These are phyloP conservation scores for Formica exsecta DNA, from an alignment of 1,140 invertebrate species.

Conservation along the genomic window DNA sequence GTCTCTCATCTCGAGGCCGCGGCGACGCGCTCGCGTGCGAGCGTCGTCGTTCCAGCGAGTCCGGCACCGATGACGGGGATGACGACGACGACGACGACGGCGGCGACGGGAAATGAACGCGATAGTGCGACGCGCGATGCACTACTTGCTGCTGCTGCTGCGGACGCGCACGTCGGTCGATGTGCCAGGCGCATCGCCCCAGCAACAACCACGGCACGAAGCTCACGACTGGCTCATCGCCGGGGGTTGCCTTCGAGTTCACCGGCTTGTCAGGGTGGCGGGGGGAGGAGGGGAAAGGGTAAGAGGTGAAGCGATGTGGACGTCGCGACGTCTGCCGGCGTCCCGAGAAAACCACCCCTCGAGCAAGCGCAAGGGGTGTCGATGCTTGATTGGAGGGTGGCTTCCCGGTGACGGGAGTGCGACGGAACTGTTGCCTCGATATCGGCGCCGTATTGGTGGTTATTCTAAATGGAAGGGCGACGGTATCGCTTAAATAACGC, in stretches of 20 bases:
- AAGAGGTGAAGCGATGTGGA: not conserved
- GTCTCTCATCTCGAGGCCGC: conserved; percentile 78
- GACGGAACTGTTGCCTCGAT: conserved; percentile 35
- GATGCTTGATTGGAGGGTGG: conserved; percentile 18
- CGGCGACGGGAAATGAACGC: conserved; percentile 27
- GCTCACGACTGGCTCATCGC: conserved; percentile 82
- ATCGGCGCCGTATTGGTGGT: conserved; percentile 9
- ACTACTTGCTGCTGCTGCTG: conserved; percentile 37
- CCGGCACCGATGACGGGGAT: conserved; percentile 6
- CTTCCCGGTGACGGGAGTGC: not conserved
- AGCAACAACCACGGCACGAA: conserved; percentile 78
- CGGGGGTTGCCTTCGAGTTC: conserved; percentile 79
- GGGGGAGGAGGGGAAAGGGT: conserved; percentile 35
- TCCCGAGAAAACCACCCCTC: not conserved
- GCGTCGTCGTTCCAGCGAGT: conserved; percentile 59
- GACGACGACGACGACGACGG: not conserved
- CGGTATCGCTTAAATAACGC: not conserved
- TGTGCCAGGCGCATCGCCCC: conserved; percentile 81
- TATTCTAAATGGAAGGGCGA: not conserved
- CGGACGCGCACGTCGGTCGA: conserved; percentile 69
- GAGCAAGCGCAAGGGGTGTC: conserved; percentile 13
- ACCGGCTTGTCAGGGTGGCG: conserved; percentile 69
- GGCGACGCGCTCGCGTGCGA: conserved; percentile 75
- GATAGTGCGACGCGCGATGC: conserved; percentile 45
- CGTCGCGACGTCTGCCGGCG: conserved; percentile 55